Conservation (phyloP, 1,140 invertebrate genomes). For the Drepana arcuata region DNA sequence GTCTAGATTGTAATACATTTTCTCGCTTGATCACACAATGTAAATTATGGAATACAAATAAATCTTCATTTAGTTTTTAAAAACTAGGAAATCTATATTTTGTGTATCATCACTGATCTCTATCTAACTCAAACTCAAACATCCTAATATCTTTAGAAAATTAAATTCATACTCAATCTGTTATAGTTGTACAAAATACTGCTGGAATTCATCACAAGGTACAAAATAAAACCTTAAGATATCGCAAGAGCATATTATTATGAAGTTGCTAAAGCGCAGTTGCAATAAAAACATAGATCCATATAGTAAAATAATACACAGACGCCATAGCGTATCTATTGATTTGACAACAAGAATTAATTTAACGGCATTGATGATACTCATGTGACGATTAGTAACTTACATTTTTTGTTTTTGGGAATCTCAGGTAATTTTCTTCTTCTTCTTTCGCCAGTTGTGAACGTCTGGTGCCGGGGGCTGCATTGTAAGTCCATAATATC, state of each 20-base stretch:
- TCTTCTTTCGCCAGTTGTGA: constrained; percentile 75
- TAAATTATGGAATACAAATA: too few relatives aligned
- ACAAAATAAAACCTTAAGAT: too few relatives aligned
- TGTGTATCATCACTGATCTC: too few relatives aligned
- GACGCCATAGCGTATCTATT: background rate
- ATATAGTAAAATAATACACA: background rate
- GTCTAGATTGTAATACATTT: too few relatives aligned
- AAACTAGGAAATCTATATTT: too few relatives aligned
- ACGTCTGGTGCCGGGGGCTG: constrained; percentile 46
- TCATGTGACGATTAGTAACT: constrained; percentile 39
- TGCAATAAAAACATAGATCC: constrained; percentile 5
- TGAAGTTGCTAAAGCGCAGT: constrained; percentile 18
- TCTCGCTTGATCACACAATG: too few relatives aligned
- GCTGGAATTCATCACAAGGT: too few relatives aligned
- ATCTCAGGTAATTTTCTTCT: constrained; percentile 89
- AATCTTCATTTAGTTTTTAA: too few relatives aligned
- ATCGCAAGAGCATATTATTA: background rate
- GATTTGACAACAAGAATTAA: background rate
- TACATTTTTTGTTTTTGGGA: constrained; percentile 89
- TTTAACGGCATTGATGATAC: background rate
- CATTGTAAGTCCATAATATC: constrained; percentile 44
- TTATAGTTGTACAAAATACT: too few relatives aligned
- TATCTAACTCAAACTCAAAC: too few relatives aligned
- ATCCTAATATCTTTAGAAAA: too few relatives aligned
- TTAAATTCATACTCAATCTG: too few relatives aligned